A percentile compares a stretch with the other conserved stretches of the same genome.
These are phyloP conservation scores for Galeruca laticollis DNA, from an alignment of 2,888 invertebrate genomes.

Conservation along the genomic window DNA sequence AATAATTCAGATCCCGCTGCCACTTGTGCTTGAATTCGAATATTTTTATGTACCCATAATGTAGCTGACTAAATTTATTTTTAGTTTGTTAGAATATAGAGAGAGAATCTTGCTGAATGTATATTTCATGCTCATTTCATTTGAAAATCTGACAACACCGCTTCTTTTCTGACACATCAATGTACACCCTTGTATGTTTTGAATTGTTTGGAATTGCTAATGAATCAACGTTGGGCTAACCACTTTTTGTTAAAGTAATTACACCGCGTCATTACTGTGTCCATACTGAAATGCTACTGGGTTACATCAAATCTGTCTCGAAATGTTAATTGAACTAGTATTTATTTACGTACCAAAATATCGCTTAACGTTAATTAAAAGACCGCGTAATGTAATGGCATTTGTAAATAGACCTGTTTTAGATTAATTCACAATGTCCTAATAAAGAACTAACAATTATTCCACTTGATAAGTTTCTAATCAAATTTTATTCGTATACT, in stretches of 20 bases:
- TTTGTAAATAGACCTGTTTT: not conserved
- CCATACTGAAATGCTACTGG: not conserved
- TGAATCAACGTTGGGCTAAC: conserved; percentile 27
- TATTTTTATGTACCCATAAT: too few relatives aligned
- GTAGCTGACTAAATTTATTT: too few relatives aligned
- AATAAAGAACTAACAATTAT: too few relatives aligned
- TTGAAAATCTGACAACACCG: conserved; percentile 1
- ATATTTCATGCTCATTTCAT: not conserved
- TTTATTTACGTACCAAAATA: not conserved
- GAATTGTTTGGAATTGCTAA: conserved; percentile 29
- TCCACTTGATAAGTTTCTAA: too few relatives aligned
- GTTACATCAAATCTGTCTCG: conserved; percentile 1
- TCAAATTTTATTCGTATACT: too few relatives aligned
- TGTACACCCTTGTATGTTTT: conserved; percentile 13
- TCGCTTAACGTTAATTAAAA: not conserved
- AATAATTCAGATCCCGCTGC: too few relatives aligned
- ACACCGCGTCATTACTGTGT: conserved; percentile 10
- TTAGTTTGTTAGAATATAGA: too few relatives aligned
- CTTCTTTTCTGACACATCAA: not conserved
- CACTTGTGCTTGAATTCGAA: too few relatives aligned
- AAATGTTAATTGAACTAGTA: conserved; percentile 1
- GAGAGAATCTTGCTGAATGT: too few relatives aligned
- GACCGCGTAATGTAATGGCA: not conserved
- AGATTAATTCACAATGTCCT: not conserved
- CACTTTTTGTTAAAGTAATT: conserved; percentile 32